phyloP scores from a whole-genome alignment of 2,888 invertebrate species.

The Itoplectis maculator region DNA sequence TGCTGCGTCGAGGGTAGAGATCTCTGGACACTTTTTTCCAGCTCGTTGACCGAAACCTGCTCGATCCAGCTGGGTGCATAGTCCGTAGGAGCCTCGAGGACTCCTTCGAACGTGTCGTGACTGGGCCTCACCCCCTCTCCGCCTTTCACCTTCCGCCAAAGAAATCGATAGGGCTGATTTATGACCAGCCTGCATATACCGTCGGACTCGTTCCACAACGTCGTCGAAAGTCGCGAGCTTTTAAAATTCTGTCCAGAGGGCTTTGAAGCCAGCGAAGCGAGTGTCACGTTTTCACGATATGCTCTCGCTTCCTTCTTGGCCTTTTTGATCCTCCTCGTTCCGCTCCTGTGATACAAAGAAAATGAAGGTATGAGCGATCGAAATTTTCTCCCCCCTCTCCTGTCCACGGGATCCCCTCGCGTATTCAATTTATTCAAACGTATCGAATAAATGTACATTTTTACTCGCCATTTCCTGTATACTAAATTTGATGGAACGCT shows the following conservation, averaged over 20 bases:
- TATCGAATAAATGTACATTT: conserved; percentile 13
- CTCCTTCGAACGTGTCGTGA: conserved; percentile 24
- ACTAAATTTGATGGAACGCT: not conserved
- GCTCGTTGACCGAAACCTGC: conserved; percentile 31
- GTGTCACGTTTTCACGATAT: conserved; percentile 54
- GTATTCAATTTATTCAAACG: conserved; percentile 26
- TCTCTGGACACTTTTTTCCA: conserved; percentile 28
- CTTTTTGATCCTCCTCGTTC: conserved; percentile 19
- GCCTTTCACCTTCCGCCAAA: conserved; percentile 21
- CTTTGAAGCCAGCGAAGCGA: conserved; percentile 74
- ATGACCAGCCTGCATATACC: conserved; percentile 68
- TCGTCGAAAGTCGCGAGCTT: conserved; percentile 66
- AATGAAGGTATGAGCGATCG: conserved; percentile 35
- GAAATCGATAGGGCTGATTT: conserved; percentile 75
- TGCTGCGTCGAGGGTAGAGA: conserved; percentile 2
- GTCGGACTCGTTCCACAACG: conserved; percentile 46
- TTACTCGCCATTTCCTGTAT: not conserved
- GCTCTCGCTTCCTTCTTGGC: conserved; percentile 25
- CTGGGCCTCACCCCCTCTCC: not conserved
- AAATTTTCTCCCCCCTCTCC: not conserved
- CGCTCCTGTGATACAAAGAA: conserved; percentile 22
- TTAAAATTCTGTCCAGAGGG: conserved; percentile 71
- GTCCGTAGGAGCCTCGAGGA: conserved; percentile 25
- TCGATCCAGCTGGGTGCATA: conserved; percentile 31
- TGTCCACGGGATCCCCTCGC: not conserved